Evolutionary conservation across 2,888 invertebrate species (phyloP).

Genomic region (Eupsilia transversa): DNA sequence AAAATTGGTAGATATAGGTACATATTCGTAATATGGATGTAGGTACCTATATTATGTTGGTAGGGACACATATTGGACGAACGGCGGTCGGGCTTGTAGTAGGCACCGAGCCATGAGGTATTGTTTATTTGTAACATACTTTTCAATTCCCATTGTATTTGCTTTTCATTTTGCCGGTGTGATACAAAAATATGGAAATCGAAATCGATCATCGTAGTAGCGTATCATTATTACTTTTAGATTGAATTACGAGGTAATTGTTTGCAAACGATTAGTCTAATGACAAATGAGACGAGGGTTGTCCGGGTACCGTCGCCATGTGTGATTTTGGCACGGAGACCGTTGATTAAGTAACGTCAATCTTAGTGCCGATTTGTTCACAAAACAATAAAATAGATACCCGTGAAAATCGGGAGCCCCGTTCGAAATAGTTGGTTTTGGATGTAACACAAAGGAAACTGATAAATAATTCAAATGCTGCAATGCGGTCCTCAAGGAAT

Average conservation of each 20-base stretch:
- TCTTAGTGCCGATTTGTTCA: conserved; percentile 67
- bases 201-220: conserved; percentile 47
- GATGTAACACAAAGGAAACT: conserved; percentile 80
- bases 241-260: conserved; percentile 48
- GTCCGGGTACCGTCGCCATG: conserved; percentile 57
- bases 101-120: conserved; percentile 41
- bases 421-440: conserved; percentile 77
- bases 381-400: conserved; percentile 64
- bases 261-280: conserved; percentile 63
- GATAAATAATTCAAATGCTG: conserved; percentile 88
- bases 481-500: conserved; percentile 85
- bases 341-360: conserved; percentile 72
- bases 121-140: conserved; percentile 67
- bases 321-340: conserved; percentile 62
- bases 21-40: neutral
- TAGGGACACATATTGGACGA: conserved; percentile 27
- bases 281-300: conserved; percentile 71
- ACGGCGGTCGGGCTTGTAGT: conserved; percentile 36
- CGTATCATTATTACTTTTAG: conserved; percentile 19
- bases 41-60: neutral
- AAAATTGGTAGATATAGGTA: too few species aligned
- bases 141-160: conserved; percentile 67
- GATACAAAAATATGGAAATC: conserved; percentile 67
- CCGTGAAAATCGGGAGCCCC: conserved; percentile 70
- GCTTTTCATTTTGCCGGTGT: conserved; percentile 64